Evolutionary conservation across 2,888 invertebrate genomes (phyloP), one percentile per base, ranked within the genome.

Genomic region (Diachrysia chrysitis): DNA sequence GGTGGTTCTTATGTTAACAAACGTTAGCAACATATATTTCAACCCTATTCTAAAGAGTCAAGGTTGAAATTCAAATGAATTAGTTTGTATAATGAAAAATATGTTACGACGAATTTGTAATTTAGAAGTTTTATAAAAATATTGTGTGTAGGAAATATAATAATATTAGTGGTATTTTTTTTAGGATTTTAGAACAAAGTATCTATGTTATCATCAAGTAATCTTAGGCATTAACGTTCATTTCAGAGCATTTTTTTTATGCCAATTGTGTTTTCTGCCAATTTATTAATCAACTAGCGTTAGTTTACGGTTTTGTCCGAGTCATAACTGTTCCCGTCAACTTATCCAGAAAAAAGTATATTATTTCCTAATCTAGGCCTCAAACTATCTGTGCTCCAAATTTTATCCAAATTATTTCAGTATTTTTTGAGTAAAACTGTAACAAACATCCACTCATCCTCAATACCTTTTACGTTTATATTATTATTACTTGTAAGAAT

Each of bases 1-100:
- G 84, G 58, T 74, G 79, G 73, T 83, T 85, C 84, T 85, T 84
- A 82, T 82, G 84, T 83, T 85, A 85, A 83, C 86, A 84, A 85
- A 84, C 80, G 66, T 67, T 72, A 79, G 79, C 71, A 72, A 61
- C 69, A 71, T 63, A 59, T 66, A 67, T 76, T 78, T 71, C 64
- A 64, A 75, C 77, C 79, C 60, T 83, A 76, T 62, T 48, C 0
- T 48, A 35, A 65, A 51, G 25, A 10, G 1, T 48, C 71, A 82
- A 56, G 70, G 78, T 79, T 17, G 23, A 76, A 57, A 73, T 73
- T 83, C 17, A 61, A 21, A 1, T 60, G 55, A 58, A 42, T n/a
- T 42, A 25, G 0, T 6, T 6, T n/a, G 54, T 64, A 63, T 21
- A 58, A 70, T 58, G 21, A 54, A 59, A 78, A 71, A 75, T 79